Conservation (phyloP, 92 coral and sea anemone genomes). For the Zoanthus sociatus region DNA sequence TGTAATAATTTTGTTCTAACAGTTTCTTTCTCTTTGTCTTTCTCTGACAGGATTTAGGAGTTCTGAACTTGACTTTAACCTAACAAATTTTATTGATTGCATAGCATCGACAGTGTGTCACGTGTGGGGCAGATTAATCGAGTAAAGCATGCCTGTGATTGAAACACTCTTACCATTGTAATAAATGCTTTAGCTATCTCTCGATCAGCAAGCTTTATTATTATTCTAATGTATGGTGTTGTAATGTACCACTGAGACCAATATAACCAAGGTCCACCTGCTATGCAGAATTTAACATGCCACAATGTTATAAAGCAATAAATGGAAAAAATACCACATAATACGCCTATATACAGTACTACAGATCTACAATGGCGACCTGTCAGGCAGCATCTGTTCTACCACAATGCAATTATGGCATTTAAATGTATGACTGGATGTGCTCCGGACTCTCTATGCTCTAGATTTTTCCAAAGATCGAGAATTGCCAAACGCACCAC, state of each 20-base stretch:
- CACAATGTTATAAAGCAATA: conserved; percentile 34
- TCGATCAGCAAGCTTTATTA: conserved; percentile 39
- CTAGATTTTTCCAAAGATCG: conserved; percentile 34
- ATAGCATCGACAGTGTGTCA: too few relatives aligned
- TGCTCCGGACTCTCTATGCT: conserved; percentile 42
- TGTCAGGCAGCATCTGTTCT: conserved; percentile 37
- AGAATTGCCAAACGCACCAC: conserved; percentile 11
- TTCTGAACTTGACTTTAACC: too few relatives aligned
- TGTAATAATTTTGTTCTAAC: too few relatives aligned
- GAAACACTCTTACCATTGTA: too few relatives aligned
- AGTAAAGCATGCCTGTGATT: too few relatives aligned
- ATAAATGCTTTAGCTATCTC: too few relatives aligned
- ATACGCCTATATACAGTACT: conserved; percentile 19
- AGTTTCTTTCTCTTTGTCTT: too few relatives aligned
- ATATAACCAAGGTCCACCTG: conserved; percentile 37
- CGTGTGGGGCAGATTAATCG: too few relatives aligned
- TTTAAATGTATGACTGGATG: conserved; percentile 30
- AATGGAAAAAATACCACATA: conserved; percentile 43
- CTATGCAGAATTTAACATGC: conserved; percentile 59
- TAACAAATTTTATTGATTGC: too few relatives aligned
- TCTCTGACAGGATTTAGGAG: too few relatives aligned
- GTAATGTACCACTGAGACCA: conserved; percentile 1
- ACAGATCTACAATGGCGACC: conserved; percentile 43
- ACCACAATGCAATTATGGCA: too few relatives aligned
- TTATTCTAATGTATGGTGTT: conserved; percentile 44